Percentiles rank a stretch among this genome's conserved stretches.
Conservation (phyloP, 2,888 invertebrate species). For the Drosophila robusta region DNA sequence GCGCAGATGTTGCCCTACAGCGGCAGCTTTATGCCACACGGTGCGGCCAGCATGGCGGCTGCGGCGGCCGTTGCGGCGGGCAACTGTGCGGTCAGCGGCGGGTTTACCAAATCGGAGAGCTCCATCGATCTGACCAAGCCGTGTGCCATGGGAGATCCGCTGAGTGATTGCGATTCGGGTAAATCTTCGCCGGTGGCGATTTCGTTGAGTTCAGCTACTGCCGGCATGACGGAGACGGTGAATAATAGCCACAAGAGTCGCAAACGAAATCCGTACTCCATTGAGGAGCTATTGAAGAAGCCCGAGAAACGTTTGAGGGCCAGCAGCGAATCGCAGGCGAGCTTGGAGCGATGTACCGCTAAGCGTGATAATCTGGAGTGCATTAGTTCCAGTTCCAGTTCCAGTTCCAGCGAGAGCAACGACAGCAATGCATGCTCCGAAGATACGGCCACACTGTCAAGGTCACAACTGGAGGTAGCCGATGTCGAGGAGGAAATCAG, state of each 20-base stretch:
- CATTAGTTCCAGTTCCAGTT: conserved; percentile 69
- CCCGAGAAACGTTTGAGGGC: conserved; percentile 87
- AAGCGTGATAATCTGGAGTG: conserved; percentile 58
- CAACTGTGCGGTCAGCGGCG: conserved; percentile 49
- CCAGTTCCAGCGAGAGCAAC: conserved; percentile 67
- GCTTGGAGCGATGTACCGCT: conserved; percentile 18
- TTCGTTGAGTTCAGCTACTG: conserved; percentile 38
- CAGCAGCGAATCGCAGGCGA: conserved; percentile 44
- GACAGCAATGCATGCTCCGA: conserved; percentile 44
- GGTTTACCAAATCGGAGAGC: conserved; percentile 83
- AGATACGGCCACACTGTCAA: conserved; percentile 37
- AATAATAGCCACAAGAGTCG: conserved; percentile 60
- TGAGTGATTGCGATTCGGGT: conserved; percentile 85
- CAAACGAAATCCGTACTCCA: conserved; percentile 93
- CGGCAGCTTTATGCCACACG: conserved; percentile 57
- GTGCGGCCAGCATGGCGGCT: conserved; percentile 49
- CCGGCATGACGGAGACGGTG: conserved; percentile 18
- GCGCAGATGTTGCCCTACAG: conserved; percentile 73
- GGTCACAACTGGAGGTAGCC: conserved; percentile 28
- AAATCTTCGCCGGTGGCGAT: conserved; percentile 84
- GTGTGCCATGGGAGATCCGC: conserved; percentile 74
- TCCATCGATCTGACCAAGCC: conserved; percentile 83
- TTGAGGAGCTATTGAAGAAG: conserved; percentile 93
- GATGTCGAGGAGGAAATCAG: conserved; percentile 79
- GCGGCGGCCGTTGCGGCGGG: conserved; percentile 58